Evolutionary conservation across 1,140 invertebrate species (phyloP).

Genomic region (Tachypleus tridentatus): DNA sequence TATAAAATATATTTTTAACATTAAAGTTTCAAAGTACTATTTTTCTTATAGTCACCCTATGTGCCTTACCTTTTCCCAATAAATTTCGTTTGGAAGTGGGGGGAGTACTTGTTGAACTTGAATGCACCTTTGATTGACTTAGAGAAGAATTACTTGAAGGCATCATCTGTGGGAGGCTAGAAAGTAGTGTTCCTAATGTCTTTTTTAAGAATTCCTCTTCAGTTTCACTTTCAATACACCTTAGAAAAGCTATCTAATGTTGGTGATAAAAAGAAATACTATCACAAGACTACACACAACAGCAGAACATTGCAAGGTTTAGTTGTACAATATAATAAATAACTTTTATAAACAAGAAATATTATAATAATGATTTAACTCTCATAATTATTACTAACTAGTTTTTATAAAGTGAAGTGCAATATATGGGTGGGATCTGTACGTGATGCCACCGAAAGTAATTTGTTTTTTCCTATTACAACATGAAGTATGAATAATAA

Average conservation of each 20-base stretch:
- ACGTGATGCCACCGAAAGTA: no score
- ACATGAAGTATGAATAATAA: no score
- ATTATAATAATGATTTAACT: no score
- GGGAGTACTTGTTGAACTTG: background rate
- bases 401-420: no score
- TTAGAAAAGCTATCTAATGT: conserved; percentile 38
- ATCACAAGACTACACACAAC: background rate
- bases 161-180: conserved; percentile 23
- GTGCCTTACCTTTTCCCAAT: conserved; percentile 16
- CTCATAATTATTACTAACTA: no score
- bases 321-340: background rate
- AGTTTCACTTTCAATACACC: conserved; percentile 29
- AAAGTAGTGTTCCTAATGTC: conserved; percentile 29
- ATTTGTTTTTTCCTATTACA: no score
- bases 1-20: no score
- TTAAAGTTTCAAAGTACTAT: no score
- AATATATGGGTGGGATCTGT: no score
- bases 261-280: conserved; percentile 5
- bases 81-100: conserved; percentile 12
- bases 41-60: no score
- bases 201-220: conserved; percentile 31
- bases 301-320: background rate
- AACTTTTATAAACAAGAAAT: background rate
- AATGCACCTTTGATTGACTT: no score
- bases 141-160: no score